phyloP scores from a whole-genome alignment of 2,888 invertebrate genomes.

The Seira musarum region DNA sequence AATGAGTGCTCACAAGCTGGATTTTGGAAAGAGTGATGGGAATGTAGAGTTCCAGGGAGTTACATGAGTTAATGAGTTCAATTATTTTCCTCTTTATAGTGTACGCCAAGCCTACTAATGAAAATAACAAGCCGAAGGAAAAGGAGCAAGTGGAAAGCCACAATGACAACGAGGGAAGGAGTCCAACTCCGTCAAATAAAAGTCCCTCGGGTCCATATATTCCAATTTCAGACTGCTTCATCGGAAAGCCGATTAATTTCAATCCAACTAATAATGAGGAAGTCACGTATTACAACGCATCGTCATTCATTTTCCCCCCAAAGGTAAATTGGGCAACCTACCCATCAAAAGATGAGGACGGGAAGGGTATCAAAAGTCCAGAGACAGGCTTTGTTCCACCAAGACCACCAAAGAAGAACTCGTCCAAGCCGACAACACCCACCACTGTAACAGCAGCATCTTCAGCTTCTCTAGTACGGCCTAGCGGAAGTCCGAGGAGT shows the following conservation, averaged over 20 bases:
- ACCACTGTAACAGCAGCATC: conserved; percentile 24
- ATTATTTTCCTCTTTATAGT: conserved; percentile 42
- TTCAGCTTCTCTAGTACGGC: conserved; percentile 23
- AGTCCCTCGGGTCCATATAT: conserved; percentile 84
- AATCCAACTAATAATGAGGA: conserved; percentile 51
- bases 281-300: conserved; percentile 62
- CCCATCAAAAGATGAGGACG: conserved; percentile 58
- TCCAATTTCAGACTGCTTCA: conserved; percentile 93
- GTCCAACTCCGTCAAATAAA: conserved; percentile 68
- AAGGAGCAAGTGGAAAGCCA: conserved; percentile 51
- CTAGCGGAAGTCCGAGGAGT: conserved; percentile 31
- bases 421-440: conserved; percentile 52
- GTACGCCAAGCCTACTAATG: conserved; percentile 56
- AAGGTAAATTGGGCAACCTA: conserved; percentile 70
- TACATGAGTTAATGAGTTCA: too few relatives aligned
- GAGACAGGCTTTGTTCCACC: conserved; percentile 62
- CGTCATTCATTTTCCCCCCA: conserved; percentile 68
- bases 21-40: conserved; percentile 10
- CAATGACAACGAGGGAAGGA: conserved; percentile 62
- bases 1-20: too few relatives aligned
- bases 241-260: conserved; percentile 76
- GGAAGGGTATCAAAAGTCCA: conserved; percentile 13
- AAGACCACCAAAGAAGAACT: conserved; percentile 67
- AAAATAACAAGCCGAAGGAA: conserved; percentile 50
- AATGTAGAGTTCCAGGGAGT: background rate